A percentile compares a stretch with the other conserved stretches of the same genome.
phyloP scores from a whole-genome alignment of 2,113 vertebrate species.

The Pachypanchax playfairii region DNA sequence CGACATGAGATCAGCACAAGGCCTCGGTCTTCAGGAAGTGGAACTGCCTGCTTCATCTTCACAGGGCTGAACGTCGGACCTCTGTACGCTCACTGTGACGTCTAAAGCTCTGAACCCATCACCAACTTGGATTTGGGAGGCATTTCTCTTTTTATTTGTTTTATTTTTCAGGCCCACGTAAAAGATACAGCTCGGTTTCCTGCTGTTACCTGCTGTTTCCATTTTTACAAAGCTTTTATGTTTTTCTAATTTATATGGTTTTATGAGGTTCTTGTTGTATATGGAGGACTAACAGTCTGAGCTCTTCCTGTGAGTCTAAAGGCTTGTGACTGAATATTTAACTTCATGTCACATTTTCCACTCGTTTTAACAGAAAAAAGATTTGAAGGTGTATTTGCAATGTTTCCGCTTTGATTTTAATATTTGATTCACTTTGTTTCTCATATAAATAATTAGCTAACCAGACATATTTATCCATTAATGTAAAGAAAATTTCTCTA shows the following conservation, averaged over 20 bases:
- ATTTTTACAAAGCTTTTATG: conserved; percentile 49
- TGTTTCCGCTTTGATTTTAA: conserved; percentile 39
- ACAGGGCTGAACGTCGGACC: conserved; percentile 37
- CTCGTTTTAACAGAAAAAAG: conserved; percentile 21
- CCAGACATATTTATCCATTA: conserved; percentile 54
- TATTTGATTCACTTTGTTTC: conserved; percentile 25
- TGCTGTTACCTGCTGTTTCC: conserved; percentile 37
- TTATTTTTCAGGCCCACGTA: background rate
- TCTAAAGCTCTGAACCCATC: conserved; percentile 43
- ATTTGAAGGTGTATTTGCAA: conserved; percentile 34
- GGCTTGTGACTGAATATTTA: conserved; percentile 29
- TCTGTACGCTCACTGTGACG: conserved; percentile 68
- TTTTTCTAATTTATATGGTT: conserved; percentile 56
- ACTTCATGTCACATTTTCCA: conserved; percentile 16
- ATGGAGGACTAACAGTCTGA: conserved; percentile 33
- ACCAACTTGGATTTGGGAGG: conserved; percentile 14
- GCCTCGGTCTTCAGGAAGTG: conserved; percentile 27
- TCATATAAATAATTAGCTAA: conserved; percentile 17
- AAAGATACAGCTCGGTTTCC: conserved; percentile 3
- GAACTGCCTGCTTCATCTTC: conserved; percentile 39
- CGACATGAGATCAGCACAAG: conserved; percentile 55
- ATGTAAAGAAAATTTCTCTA: conserved; percentile 60
- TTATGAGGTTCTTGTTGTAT: conserved; percentile 46
- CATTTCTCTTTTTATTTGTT: conserved; percentile 17
- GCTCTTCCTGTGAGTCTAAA: conserved; percentile 25